These are phyloP conservation scores for Paracanthobrama guichenoti DNA, from an alignment of 2,113 vertebrate genomes.

Conservation along the genomic window DNA sequence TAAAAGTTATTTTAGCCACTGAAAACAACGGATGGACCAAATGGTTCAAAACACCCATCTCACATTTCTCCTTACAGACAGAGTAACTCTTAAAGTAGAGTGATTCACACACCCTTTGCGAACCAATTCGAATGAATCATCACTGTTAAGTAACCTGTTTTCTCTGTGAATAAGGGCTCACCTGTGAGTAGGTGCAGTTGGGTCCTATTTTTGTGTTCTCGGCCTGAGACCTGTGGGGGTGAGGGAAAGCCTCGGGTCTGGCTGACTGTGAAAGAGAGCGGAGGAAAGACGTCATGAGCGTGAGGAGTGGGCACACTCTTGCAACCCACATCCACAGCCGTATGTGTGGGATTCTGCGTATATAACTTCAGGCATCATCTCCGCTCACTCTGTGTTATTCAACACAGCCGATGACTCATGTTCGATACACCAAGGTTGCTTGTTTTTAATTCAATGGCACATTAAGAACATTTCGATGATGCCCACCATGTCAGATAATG, in stretches of 20 bases:
- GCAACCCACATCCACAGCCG: slow-evolving; percentile 18
- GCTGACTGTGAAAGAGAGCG: slow-evolving; percentile 71
- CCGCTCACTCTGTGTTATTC: slow-evolving; percentile 29
- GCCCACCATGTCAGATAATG: not conserved
- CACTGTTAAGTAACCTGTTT: slow-evolving; percentile 9
- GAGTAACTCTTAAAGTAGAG: not conserved
- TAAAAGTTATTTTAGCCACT: not conserved
- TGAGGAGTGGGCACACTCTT: not conserved
- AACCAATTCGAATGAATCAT: not conserved
- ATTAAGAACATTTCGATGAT: not conserved
- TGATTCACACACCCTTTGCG: not conserved
- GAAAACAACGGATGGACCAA: not conserved
- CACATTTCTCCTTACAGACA: not conserved
- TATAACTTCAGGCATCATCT: slow-evolving; percentile 16
- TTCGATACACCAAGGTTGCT: slow-evolving; percentile 3
- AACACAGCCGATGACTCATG: slow-evolving; percentile 40
- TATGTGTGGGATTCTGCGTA: slow-evolving; percentile 25
- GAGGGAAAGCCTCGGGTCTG: slow-evolving; percentile 79
- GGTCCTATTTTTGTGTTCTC: slow-evolving; percentile 73
- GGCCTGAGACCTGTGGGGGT: slow-evolving; percentile 74
- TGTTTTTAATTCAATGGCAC: not conserved
- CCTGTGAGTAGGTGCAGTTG: slow-evolving; percentile 80
- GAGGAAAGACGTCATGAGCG: slow-evolving; percentile 35
- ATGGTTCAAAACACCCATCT: slow-evolving; percentile 2
- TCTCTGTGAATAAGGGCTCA: slow-evolving; percentile 52